Evolutionary conservation across 1,140 invertebrate genomes (phyloP).

Genomic region (Bombus terrestris): DNA sequence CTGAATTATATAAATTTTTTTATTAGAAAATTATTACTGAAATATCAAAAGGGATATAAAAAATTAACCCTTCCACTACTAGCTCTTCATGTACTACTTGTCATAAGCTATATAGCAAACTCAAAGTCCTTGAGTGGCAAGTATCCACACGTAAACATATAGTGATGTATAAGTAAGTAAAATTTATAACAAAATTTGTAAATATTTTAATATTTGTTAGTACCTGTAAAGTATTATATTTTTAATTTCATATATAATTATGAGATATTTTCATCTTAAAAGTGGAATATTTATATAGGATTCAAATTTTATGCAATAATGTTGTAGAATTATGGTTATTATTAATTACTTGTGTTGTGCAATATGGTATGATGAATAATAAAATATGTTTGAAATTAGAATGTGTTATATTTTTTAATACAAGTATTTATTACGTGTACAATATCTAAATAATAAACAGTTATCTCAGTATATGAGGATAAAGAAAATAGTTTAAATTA

Average conservation of each 20-base stretch:
- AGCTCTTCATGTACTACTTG: neutral
- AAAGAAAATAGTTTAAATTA: neutral
- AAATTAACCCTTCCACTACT: neutral
- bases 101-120: neutral
- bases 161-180: slow-evolving; percentile 90
- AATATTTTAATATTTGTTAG: neutral
- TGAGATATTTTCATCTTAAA: neutral
- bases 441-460: neutral
- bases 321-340: neutral
- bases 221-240: neutral
- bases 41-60: neutral
- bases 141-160: slow-evolving; percentile 98
- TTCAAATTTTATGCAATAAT: neutral
- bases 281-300: neutral
- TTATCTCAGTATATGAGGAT: neutral
- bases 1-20: slow-evolving; percentile 65
- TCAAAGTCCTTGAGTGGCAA: slow-evolving; percentile 92
- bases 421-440: neutral
- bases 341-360: neutral
- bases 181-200: neutral
- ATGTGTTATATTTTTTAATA: slow-evolving; percentile 1
- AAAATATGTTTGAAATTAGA: slow-evolving; percentile 8
- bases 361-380: neutral
- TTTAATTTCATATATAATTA: neutral
- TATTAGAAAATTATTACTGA: slow-evolving; percentile 10